Evolutionary conservation across 2,888 invertebrate genomes (phyloP), one percentile per base, ranked within the genome.

Genomic region (Muschampia plurimacula): DNA sequence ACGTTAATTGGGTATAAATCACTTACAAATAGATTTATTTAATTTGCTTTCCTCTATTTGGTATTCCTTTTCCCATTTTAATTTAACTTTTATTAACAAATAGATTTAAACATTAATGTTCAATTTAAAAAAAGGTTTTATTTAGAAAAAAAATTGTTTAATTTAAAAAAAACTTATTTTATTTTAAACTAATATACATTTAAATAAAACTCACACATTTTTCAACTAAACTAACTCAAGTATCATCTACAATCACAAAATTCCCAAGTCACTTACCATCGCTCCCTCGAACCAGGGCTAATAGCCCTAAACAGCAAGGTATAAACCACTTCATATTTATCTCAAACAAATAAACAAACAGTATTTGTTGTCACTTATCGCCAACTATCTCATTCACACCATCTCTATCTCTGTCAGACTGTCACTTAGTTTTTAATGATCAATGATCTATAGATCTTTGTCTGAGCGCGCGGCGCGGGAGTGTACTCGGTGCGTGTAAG

Each of bases 371-470:
- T 36, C 55, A 55, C 55, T 55, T 55, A 55, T 55, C 55, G 55
- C 9, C 22, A 22, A 55, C 55, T 55, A 67, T 67, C 70, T 76
- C 64, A 62, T 67, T 55, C 74, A 60, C 74, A 72, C 71, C 55
- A 62, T 41, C 67, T 66, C 75, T 71, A 75, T 77, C 77, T 72
- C 73, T 72, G 66, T 67, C 66, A 66, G 52, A 22, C 22, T 55
- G 55, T 41, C 69, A 55, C 49, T 32, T 49, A 60, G 44, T 75
- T 81, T 84, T 82, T 79, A 85, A 80, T 83, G 79, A 80, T 74
- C 79, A 82, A 80, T 76, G 79, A 80, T 83, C 83, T 84, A 84
- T 86, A 78, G 83, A 88, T 88, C 88, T 87, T 87, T 84, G 82
- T 81, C 73, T 76, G 75, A 76, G 74, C 78, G 82, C 81, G 80